Evolutionary conservation across 2,888 invertebrate genomes (phyloP).

Genomic region (Rhagium mordax): DNA sequence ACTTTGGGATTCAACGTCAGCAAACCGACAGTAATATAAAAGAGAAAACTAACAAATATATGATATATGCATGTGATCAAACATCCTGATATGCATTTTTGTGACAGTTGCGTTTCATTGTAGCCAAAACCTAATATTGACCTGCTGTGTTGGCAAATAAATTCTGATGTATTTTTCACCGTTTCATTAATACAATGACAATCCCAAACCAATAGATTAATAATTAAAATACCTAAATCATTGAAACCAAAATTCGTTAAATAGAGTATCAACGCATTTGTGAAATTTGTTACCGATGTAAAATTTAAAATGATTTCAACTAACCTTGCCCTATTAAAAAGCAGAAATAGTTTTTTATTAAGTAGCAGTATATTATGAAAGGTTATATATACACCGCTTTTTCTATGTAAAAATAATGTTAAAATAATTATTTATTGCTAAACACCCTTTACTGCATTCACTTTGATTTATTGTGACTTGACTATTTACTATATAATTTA

Average conservation of each 20-base stretch:
- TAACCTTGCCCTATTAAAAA: no score
- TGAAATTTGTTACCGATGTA: background rate
- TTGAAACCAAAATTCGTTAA: background rate
- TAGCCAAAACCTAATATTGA: constrained; percentile 9
- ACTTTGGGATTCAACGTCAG: constrained; percentile 1
- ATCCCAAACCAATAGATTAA: background rate
- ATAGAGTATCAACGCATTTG: background rate
- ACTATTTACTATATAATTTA: no score
- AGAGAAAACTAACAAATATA: constrained; percentile 32
- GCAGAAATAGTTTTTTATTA: no score
- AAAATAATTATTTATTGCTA: no score
- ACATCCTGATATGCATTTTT: constrained; percentile 42
- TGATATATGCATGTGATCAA: constrained; percentile 38
- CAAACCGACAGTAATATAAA: constrained; percentile 57
- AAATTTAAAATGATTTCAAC: background rate
- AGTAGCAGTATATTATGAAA: no score
- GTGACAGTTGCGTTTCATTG: constrained; percentile 42
- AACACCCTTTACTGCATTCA: no score
- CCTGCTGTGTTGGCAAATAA: constrained; percentile 10
- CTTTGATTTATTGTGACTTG: no score
- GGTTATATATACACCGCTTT: no score
- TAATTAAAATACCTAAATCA: background rate
- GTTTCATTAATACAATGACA: constrained; percentile 5
- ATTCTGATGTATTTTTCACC: background rate
- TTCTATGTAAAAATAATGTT: no score